These are phyloP conservation scores for Kryptolebias marmoratus DNA, from an alignment of 2,113 vertebrate genomes.

Conservation along the genomic window DNA sequence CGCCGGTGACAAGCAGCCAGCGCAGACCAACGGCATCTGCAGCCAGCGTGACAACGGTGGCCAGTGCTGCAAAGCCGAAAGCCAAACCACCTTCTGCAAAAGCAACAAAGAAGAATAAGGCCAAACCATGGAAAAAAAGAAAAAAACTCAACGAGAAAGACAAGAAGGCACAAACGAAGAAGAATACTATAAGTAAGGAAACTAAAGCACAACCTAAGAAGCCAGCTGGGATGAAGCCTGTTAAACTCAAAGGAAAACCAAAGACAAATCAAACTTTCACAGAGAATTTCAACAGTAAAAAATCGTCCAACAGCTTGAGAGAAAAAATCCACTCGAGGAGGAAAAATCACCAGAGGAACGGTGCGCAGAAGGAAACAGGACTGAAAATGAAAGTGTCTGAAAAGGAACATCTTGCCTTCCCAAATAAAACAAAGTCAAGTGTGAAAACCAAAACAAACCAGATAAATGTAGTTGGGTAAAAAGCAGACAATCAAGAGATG, in stretches of 20 bases:
- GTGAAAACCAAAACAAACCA: conserved; percentile 25
- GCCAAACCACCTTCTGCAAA: conserved; percentile 22
- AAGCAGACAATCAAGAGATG: background rate
- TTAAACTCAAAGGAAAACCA: conserved; percentile 4
- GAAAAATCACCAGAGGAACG: conserved; percentile 14
- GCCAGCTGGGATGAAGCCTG: background rate
- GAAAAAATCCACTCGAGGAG: background rate
- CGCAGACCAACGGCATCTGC: background rate
- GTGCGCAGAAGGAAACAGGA: background rate
- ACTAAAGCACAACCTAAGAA: background rate
- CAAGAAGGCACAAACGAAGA: conserved; percentile 30
- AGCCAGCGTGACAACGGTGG: background rate
- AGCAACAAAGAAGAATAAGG: conserved; percentile 11
- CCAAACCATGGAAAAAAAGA: conserved; percentile 28
- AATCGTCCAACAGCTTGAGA: conserved; percentile 8
- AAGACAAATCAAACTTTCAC: conserved; percentile 23
- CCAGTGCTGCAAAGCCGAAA: conserved; percentile 3
- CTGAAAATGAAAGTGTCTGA: background rate
- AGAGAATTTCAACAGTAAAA: background rate
- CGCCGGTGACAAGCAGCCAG: conserved; percentile 30
- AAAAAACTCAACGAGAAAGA: conserved; percentile 35
- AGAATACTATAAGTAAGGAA: conserved; percentile 15
- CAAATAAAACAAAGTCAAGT: conserved; percentile 32
- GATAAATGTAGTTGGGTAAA: conserved; percentile 7
- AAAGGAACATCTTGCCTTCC: background rate